A percentile compares a stretch with the other conserved stretches of the same genome.
These are phyloP conservation scores for Heliconius cydno DNA, from an alignment of 2,888 invertebrate genomes.

Conservation along the genomic window DNA sequence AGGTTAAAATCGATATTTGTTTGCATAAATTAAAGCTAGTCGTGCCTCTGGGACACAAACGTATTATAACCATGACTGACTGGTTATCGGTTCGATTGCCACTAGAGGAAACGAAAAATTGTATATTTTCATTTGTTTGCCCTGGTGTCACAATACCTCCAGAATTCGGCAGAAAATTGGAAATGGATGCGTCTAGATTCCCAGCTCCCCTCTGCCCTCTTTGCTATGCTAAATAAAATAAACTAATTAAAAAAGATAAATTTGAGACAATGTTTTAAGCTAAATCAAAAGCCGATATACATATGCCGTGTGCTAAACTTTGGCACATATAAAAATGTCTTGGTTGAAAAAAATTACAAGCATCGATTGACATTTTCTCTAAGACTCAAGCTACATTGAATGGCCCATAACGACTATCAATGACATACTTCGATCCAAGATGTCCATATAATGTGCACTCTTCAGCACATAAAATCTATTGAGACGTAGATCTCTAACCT, in stretches of 20 bases:
- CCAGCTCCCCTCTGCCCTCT: no score
- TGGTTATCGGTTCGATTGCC: no score
- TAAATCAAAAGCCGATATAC: background rate
- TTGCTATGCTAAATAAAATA: no score
- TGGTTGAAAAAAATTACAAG: background rate
- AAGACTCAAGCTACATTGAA: background rate
- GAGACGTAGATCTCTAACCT: no score
- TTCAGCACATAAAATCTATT: no score
- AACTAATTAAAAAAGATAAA: background rate
- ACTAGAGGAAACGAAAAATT: background rate
- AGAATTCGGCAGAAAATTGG: no score
- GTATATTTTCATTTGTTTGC: background rate
- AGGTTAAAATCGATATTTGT: background rate
- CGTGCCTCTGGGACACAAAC: background rate
- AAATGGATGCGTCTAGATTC: no score
- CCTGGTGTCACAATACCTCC: background rate
- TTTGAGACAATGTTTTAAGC: background rate
- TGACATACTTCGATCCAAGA: background rate
- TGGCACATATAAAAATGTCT: background rate
- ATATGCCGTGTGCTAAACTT: background rate
- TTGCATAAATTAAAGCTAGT: no score
- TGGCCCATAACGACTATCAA: conserved; percentile 2
- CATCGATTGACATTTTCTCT: background rate
- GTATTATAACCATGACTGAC: no score
- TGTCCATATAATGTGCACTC: background rate